Evolutionary conservation across 2,888 invertebrate genomes (phyloP).

Genomic region (Drosophila pseudotakahashii): DNA sequence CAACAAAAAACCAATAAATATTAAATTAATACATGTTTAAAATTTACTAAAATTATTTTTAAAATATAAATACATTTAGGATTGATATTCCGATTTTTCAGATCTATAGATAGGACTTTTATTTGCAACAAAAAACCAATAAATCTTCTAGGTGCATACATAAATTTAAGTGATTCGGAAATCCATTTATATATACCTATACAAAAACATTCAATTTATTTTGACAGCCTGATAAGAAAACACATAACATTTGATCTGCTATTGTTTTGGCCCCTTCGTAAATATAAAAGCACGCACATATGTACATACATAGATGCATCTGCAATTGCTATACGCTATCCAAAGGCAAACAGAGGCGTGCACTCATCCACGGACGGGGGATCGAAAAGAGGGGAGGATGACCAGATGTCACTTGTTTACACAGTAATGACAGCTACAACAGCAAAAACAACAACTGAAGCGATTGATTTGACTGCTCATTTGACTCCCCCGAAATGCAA

Average conservation of each 20-base stretch:
- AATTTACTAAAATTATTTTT: no score
- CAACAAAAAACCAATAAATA: no score
- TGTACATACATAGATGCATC: slow-evolving; percentile 10
- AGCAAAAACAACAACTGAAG: slow-evolving; percentile 34
- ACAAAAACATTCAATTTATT: not conserved
- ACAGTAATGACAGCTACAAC: slow-evolving; percentile 38
- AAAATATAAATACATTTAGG: no score
- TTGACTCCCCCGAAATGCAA: slow-evolving; percentile 37
- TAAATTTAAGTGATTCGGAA: not conserved
- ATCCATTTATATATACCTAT: not conserved
- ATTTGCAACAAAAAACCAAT: no score
- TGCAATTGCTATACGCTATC: slow-evolving; percentile 8
- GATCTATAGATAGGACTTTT: no score
- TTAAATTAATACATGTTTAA: no score
- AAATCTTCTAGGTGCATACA: not conserved
- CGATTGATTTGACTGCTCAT: slow-evolving; percentile 32
- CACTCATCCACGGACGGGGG: slow-evolving; percentile 17
- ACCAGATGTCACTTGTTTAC: slow-evolving; percentile 78
- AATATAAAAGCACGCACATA: not conserved
- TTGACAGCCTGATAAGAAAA: not conserved
- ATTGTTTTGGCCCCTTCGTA: slow-evolving; percentile 1
- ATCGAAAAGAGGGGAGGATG: slow-evolving; percentile 17
- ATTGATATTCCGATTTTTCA: no score
- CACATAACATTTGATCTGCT: slow-evolving; percentile 4
- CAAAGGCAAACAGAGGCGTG: slow-evolving; percentile 36